Evolutionary conservation across 2,888 invertebrate species (phyloP).

Genomic region (Cancer borealis): DNA sequence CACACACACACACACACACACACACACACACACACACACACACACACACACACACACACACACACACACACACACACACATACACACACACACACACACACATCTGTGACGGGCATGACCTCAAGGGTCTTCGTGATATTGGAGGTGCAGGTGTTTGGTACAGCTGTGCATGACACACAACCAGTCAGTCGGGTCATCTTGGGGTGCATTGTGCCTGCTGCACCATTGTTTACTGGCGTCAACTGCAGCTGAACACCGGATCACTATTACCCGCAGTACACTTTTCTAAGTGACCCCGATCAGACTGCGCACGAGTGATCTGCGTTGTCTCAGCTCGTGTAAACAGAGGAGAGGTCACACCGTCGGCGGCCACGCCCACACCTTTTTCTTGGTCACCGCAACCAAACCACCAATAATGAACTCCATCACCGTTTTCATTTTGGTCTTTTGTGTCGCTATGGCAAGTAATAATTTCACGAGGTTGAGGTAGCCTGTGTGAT

Average conservation of each 20-base stretch:
- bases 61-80: constrained; percentile 32
- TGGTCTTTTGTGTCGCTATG: not conserved
- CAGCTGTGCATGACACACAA: not conserved
- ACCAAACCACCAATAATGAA: not conserved
- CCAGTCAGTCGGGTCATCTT: not conserved
- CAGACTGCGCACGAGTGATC: not conserved
- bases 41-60: not conserved
- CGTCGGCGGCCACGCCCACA: not conserved
- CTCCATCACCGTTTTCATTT: not conserved
- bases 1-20: no score
- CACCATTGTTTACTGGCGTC: not conserved
- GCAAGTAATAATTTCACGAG: not conserved
- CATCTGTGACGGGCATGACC: not conserved
- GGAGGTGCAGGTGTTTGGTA: not conserved
- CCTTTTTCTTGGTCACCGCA: not conserved
- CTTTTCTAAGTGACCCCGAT: not conserved
- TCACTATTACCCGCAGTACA: not conserved
- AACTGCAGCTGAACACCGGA: not conserved
- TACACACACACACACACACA: not conserved
- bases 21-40: no score
- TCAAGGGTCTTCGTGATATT: not conserved
- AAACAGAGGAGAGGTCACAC: not conserved
- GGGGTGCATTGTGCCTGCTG: not conserved
- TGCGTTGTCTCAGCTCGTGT: not conserved
- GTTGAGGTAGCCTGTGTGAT: not conserved